Evolutionary conservation across 2,113 vertebrate species (phyloP).

Genomic region (Seriola dumerili): DNA sequence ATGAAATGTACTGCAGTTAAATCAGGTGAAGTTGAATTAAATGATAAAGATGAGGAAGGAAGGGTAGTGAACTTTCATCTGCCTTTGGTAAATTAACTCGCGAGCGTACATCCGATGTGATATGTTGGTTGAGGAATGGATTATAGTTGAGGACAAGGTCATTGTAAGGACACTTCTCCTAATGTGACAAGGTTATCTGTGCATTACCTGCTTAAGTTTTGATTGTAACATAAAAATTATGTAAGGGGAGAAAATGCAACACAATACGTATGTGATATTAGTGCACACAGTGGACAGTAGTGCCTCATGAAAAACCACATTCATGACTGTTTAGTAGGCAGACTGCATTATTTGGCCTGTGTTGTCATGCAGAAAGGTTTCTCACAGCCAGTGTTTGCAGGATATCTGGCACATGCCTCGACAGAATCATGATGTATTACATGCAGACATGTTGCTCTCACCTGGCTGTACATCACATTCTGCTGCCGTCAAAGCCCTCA

Average conservation of each 20-base stretch:
- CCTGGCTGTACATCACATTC: constrained; percentile 40
- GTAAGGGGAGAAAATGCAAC: constrained; percentile 9
- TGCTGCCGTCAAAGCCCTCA: constrained; percentile 22
- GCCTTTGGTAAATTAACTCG: background rate
- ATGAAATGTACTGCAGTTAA: constrained; percentile 42
- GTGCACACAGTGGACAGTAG: constrained; percentile 3
- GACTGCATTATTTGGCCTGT: constrained; percentile 22
- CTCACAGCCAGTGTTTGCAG: constrained; percentile 29
- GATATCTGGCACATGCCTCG: constrained; percentile 28
- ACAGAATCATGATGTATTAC: constrained; percentile 31
- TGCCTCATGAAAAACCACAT: constrained; percentile 20
- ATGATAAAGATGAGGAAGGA: constrained; percentile 16
- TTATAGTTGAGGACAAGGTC: constrained; percentile 26
- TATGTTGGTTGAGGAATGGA: background rate
- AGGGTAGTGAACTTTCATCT: constrained; percentile 27
- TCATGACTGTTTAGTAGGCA: constrained; percentile 21
- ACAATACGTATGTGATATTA: background rate
- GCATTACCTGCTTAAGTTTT: background rate
- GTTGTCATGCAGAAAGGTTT: constrained; percentile 48
- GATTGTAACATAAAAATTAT: constrained; percentile 9
- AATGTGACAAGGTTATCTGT: background rate
- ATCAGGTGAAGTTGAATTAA: constrained; percentile 36
- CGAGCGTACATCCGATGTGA: background rate
- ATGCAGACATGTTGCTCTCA: constrained; percentile 18
- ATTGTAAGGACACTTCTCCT: background rate